phyloP scores from a whole-genome alignment of 1,140 invertebrate species.

The Pentalonia nigronervosa region DNA sequence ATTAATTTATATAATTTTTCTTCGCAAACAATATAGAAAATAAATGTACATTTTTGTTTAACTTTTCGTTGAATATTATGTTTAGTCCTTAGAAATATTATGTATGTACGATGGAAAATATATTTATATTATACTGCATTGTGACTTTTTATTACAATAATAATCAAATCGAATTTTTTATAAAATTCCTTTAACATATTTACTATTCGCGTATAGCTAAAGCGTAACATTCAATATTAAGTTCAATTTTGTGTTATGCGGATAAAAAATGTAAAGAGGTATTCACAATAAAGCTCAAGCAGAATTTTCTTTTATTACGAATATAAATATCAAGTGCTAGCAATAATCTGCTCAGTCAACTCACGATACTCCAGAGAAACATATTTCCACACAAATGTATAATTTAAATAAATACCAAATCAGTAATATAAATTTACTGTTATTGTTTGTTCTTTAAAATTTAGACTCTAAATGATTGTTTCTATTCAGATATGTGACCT shows the following conservation, averaged over 20 bases:
- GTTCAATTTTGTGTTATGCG: not conserved
- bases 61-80: not conserved
- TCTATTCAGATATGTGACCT: not conserved
- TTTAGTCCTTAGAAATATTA: not conserved
- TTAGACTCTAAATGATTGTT: not conserved
- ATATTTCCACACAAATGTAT: not conserved
- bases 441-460: not conserved
- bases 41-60: not conserved
- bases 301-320: not conserved
- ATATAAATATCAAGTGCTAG: not conserved
- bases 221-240: slow-evolving; percentile 4
- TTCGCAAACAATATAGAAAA: no score
- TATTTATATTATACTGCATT: not conserved
- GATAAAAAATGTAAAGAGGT: not conserved
- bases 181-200: not conserved
- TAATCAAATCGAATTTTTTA: not conserved
- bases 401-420: not conserved
- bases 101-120: rapidly evolving
- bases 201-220: not conserved
- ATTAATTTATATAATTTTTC: no score
- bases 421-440: no score
- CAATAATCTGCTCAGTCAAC: not conserved
- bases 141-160: not conserved
- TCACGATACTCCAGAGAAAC: not conserved
- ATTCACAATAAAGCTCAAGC: not conserved